Evolutionary conservation across 2,113 vertebrate genomes (phyloP).

Genomic region (Phaethon lepturus): DNA sequence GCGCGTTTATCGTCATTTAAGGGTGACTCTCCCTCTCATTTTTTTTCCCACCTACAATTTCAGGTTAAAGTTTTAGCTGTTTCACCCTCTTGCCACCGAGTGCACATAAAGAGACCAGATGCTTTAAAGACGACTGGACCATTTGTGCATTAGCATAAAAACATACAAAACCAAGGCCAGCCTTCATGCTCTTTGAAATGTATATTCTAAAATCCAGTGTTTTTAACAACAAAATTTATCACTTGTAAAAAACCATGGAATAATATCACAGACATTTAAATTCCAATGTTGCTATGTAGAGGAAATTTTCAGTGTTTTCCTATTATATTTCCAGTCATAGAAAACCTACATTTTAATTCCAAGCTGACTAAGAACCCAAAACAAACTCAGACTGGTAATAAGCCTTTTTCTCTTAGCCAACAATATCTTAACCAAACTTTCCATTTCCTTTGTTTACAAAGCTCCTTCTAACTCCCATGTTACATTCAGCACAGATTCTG

Average conservation of each 20-base stretch:
- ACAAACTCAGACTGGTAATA: slow-evolving; percentile 53
- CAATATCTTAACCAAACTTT: slow-evolving; percentile 65
- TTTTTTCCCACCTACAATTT: not conserved
- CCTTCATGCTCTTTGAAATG: not conserved
- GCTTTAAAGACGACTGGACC: not conserved
- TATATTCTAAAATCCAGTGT: not conserved
- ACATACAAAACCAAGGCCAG: not conserved
- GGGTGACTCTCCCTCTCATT: not conserved
- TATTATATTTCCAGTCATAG: slow-evolving; percentile 38
- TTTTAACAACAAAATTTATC: slow-evolving; percentile 29
- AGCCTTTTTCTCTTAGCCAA: slow-evolving; percentile 51
- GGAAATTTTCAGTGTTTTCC: slow-evolving; percentile 47
- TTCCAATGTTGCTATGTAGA: slow-evolving; percentile 32
- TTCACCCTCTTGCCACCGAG: not conserved
- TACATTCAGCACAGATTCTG: slow-evolving; percentile 29
- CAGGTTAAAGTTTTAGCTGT: not conserved
- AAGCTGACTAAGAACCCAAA: slow-evolving; percentile 43
- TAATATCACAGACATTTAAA: slow-evolving; percentile 22
- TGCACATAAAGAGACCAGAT: not conserved
- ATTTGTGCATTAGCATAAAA: not conserved
- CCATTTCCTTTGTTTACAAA: slow-evolving; percentile 72
- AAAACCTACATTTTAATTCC: slow-evolving; percentile 50
- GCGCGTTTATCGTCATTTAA: not conserved
- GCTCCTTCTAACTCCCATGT: slow-evolving; percentile 6
- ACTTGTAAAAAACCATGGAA: not conserved